Percentiles rank a stretch among this genome's conserved stretches.
These are phyloP conservation scores for Bombyx huttoni DNA, from an alignment of 2,888 invertebrate species.

Conservation along the genomic window DNA sequence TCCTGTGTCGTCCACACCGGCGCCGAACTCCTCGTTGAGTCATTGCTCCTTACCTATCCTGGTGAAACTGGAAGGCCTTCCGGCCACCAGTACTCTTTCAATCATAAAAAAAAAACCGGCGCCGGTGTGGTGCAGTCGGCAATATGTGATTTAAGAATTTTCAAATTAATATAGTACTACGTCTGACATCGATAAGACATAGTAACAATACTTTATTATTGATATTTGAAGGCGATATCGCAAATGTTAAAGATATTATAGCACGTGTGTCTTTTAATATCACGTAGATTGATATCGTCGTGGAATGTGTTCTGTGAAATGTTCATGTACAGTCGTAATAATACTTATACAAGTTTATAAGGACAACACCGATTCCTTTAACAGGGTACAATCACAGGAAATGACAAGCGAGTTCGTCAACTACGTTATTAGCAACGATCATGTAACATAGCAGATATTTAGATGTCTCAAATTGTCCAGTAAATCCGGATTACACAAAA, in stretches of 20 bases:
- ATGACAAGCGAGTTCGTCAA: conserved; percentile 19
- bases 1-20: conserved; percentile 10
- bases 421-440: neutral
- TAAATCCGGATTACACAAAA: neutral
- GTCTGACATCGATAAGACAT: neutral
- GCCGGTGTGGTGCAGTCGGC: neutral
- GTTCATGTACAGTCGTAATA: neutral
- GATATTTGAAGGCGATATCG: neutral
- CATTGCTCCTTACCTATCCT: too few species aligned
- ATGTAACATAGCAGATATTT: neutral
- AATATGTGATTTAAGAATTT: neutral
- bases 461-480: neutral
- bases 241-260: too few species aligned
- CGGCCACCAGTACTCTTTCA: too few species aligned
- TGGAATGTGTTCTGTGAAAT: neutral
- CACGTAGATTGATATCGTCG: neutral
- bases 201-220: neutral
- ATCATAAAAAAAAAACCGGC: too few species aligned
- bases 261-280: neutral
- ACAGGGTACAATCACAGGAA: conserved; percentile 23
- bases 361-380: conserved; percentile 10
- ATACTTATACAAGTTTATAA: neutral
- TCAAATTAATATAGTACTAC: neutral
- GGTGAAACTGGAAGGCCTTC: too few species aligned
- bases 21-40: too few species aligned